A percentile compares a stretch with the other conserved stretches of the same genome.
Evolutionary conservation across 2,888 invertebrate genomes (phyloP).

Genomic region (Pherbina coryleti): DNA sequence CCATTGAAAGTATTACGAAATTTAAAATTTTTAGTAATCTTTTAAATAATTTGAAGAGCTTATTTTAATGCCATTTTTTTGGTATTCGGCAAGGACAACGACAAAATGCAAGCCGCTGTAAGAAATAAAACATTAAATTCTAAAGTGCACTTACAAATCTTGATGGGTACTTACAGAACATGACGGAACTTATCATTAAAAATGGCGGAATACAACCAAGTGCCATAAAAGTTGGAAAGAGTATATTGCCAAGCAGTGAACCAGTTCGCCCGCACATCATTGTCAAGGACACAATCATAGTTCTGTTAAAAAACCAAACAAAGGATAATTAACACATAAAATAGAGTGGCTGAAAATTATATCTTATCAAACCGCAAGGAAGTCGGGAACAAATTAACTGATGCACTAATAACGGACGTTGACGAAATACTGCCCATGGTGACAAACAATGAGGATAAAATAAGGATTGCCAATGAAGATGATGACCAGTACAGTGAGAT

Average conservation of each 20-base stretch:
- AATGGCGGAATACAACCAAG: constrained; percentile 79
- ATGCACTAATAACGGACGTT: constrained; percentile 51
- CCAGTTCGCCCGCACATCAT: constrained; percentile 79
- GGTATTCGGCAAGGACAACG: constrained; percentile 49
- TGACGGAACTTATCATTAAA: constrained; percentile 74
- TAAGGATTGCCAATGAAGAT: constrained; percentile 70
- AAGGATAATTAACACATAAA: background rate
- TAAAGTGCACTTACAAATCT: background rate
- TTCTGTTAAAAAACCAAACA: constrained; percentile 68
- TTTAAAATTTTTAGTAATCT: background rate
- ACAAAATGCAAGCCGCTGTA: constrained; percentile 50
- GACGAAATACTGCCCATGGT: constrained; percentile 52
- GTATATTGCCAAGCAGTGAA: constrained; percentile 76
- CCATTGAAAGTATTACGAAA: background rate
- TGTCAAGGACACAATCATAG: constrained; percentile 78
- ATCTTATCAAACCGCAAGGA: constrained; percentile 50
- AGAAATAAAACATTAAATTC: constrained; percentile 14
- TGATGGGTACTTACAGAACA: constrained; percentile 71
- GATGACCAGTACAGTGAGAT: constrained; percentile 72
- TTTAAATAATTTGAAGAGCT: background rate
- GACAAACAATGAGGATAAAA: constrained; percentile 72
- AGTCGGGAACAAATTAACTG: constrained; percentile 55
- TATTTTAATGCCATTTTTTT: constrained; percentile 45
- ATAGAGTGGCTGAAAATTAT: background rate
- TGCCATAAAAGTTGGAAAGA: constrained; percentile 77